Evolutionary conservation across 2,797 vertebrate species (phyloP), one percentile per base, ranked within the genome.

Genomic region (Clarias fuscus): DNA sequence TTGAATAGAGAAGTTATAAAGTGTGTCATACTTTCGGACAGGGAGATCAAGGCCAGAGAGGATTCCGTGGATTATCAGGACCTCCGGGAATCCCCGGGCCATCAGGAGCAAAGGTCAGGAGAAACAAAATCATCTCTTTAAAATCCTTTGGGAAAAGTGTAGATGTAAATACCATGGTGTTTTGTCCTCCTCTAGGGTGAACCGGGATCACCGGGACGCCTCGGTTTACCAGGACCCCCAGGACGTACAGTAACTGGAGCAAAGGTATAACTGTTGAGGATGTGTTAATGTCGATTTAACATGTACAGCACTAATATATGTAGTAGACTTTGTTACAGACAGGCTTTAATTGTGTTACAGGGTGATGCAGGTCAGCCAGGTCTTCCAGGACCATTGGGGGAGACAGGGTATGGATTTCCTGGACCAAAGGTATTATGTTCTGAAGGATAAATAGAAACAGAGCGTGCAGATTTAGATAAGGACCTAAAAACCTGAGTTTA

Each of bases 1-100:
- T 58, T 58, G n/a, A 27, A 53, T 77, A 33, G 30, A 58, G 8
- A 58, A 30, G 30, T 84, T 53, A 13, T 13, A 0, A 53, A 53
- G 70, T 58, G 4, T 37, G 77, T 43, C 75, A 7, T 82, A 33
- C 17, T 68, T 7, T 20, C 82, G n/a, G 33, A 43, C 86, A 97
- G 97, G 97, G 97, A 18, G 97, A 98, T 91, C 96, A 97, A 93
- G 97, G 97, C 84, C 96, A 97, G 86, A 95, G 96, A 92, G 97
- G 97, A 89, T 93, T 96, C 75, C 92, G 96, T 90, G 97, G 97
- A 68, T 91, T 97, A 92, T 85, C 93, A 43, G 97, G 97, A 85
- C 95, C 96, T 61, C 89, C 94, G 61, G 97, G 97, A 88, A 90
- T 95, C 20, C 89, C 96, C 88, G 97, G 97, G 89, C 96, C 96